phyloP scores from a whole-genome alignment of 30 jellyfish, hydroid and myxozoan species.

The Chrysaora quinquecirrha region DNA sequence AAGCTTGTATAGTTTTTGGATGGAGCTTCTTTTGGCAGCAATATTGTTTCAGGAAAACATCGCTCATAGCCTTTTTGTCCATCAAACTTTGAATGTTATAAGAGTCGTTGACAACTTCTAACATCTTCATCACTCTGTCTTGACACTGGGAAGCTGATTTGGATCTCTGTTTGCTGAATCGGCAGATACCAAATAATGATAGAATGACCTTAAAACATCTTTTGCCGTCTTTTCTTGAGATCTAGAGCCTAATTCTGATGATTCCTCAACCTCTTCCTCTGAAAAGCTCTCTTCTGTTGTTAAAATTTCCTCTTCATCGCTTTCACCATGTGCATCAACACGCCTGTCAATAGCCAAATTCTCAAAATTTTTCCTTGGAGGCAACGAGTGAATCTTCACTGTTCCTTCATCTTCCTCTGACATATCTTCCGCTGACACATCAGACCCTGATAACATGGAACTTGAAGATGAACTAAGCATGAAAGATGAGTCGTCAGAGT shows the following conservation, averaged over 20 bases:
- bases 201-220: constrained; percentile 19
- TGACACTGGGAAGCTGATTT: constrained; percentile 23
- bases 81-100: constrained; percentile 15
- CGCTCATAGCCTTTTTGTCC: constrained; percentile 9
- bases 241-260: no score
- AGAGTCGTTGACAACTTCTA: constrained; percentile 6
- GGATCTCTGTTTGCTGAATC: constrained; percentile 32
- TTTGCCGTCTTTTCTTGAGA: background rate
- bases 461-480: background rate
- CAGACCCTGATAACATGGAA: no score
- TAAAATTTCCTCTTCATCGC: no score
- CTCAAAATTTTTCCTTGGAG: no score
- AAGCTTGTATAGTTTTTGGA: constrained; percentile 26
- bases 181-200: constrained; percentile 17
- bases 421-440: no score
- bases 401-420: no score
- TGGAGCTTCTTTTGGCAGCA: constrained; percentile 32
- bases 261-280: no score
- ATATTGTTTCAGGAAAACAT: constrained; percentile 21
- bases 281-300: no score
- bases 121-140: constrained; percentile 25
- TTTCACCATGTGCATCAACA: no score
- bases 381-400: no score
- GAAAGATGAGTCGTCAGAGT: constrained; percentile 42
- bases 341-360: no score